Percentiles rank a stretch among this genome's conserved stretches.
Conservation (phyloP, 2,888 invertebrate species). For the Cryptus armator region DNA sequence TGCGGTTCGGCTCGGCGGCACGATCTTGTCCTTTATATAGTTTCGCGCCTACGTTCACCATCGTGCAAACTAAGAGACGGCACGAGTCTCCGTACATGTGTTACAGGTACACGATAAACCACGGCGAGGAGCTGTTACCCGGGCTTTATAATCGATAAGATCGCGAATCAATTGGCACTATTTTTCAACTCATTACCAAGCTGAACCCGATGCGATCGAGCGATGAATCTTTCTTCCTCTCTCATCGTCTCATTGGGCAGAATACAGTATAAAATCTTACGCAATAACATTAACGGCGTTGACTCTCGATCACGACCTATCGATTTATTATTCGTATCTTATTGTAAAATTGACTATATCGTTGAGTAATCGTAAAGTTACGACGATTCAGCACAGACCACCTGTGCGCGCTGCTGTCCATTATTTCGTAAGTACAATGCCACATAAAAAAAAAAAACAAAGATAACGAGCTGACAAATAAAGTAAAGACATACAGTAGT, state of each 20-base stretch:
- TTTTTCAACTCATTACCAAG: constrained; percentile 67
- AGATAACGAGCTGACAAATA: background rate
- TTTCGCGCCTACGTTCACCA: constrained; percentile 61
- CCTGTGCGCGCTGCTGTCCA: constrained; percentile 52
- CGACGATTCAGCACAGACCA: constrained; percentile 50
- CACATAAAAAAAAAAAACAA: background rate
- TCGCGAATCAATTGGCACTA: constrained; percentile 69
- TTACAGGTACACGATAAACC: constrained; percentile 48
- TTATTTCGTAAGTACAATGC: background rate
- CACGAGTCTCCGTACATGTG: constrained; percentile 46
- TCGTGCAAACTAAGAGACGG: constrained; percentile 47
- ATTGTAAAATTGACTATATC: constrained; percentile 37
- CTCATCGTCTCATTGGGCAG: constrained; percentile 25
- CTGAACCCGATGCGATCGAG: constrained; percentile 55
- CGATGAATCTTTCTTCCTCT: constrained; percentile 53
- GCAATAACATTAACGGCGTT: constrained; percentile 47
- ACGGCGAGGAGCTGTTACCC: constrained; percentile 60
- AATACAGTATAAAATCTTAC: constrained; percentile 42
- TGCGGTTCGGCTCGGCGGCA: constrained; percentile 47
- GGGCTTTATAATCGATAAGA: constrained; percentile 46
- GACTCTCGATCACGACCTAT: constrained; percentile 61
- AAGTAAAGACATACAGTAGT: background rate
- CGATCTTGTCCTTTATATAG: constrained; percentile 67
- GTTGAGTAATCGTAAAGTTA: constrained; percentile 56
- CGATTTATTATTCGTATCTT: constrained; percentile 60